Evolutionary conservation across 2,888 invertebrate species (phyloP).

Genomic region (Masnerella sp.): DNA sequence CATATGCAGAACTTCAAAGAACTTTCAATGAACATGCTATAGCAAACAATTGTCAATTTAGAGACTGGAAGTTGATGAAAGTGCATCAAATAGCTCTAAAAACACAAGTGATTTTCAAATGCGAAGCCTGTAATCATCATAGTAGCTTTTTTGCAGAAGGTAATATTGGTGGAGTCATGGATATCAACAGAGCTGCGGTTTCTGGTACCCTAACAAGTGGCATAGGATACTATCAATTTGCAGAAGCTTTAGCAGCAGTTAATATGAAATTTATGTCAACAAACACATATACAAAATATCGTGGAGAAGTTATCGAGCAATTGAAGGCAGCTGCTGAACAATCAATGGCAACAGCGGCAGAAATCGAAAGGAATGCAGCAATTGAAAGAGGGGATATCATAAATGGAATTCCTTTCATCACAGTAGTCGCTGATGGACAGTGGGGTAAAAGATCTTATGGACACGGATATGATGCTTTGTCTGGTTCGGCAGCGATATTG

Average conservation of each 20-base stretch:
- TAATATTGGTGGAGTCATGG: background rate
- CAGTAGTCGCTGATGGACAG: constrained; percentile 48
- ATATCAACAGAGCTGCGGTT: background rate
- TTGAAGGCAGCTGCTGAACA: constrained; percentile 1
- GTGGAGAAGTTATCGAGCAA: background rate
- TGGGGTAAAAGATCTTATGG: constrained; percentile 56
- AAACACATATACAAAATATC: constrained; percentile 25
- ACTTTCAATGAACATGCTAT: background rate
- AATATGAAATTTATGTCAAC: constrained; percentile 26
- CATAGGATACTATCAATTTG: constrained; percentile 29
- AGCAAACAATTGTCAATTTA: background rate
- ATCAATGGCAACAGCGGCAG: constrained; percentile 28
- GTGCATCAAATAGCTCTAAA: background rate
- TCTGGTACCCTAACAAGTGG: constrained; percentile 1
- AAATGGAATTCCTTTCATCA: constrained; percentile 11
- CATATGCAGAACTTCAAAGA: constrained; percentile 1
- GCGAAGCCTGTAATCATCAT: background rate
- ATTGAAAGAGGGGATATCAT: constrained; percentile 23
- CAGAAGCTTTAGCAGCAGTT: constrained; percentile 41
- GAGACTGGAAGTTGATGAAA: constrained; percentile 6
- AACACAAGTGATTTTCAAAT: constrained; percentile 1
- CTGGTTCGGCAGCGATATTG: constrained; percentile 44
- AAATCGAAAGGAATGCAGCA: constrained; percentile 35
- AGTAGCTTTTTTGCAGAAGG: background rate
- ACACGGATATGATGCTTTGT: too few species aligned